phyloP scores from a whole-genome alignment of 2,797 vertebrate species.

The Artibeus lituratus region DNA sequence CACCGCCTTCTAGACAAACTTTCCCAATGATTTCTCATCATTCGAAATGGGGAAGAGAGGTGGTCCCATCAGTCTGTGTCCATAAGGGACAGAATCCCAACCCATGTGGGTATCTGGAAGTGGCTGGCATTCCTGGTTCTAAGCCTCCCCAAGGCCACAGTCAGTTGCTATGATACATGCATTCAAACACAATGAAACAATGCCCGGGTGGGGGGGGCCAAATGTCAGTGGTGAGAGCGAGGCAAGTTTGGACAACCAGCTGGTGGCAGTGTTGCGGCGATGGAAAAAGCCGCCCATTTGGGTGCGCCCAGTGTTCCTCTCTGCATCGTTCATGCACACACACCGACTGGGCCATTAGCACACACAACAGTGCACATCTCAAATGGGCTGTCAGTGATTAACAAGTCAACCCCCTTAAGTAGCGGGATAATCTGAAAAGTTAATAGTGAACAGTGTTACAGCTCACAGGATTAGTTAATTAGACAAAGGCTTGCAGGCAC shows the following conservation, averaged over 20 bases:
- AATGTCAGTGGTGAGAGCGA: background rate
- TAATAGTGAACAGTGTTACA: constrained; percentile 69
- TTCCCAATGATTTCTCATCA: background rate
- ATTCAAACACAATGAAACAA: background rate
- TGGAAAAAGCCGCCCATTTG: background rate
- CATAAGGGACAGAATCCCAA: constrained; percentile 49
- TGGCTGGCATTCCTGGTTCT: constrained; percentile 46
- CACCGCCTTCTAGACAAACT: background rate
- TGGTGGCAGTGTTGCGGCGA: background rate
- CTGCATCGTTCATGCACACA: background rate
- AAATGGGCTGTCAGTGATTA: constrained; percentile 63
- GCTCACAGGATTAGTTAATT: constrained; percentile 77
- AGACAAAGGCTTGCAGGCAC: constrained; percentile 73
- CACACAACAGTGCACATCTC: background rate
- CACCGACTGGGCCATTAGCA: background rate
- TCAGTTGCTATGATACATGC: background rate
- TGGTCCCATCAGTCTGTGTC: background rate
- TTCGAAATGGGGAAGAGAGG: constrained; percentile 50
- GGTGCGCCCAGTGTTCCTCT: background rate
- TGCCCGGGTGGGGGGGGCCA: background rate
- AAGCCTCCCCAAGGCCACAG: background rate
- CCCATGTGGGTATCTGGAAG: constrained; percentile 53
- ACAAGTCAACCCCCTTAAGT: constrained; percentile 66
- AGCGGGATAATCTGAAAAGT: constrained; percentile 68
- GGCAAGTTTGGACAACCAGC: background rate